phyloP scores from a whole-genome alignment of 2,797 vertebrate species.

The Gastrophryne carolinensis region DNA sequence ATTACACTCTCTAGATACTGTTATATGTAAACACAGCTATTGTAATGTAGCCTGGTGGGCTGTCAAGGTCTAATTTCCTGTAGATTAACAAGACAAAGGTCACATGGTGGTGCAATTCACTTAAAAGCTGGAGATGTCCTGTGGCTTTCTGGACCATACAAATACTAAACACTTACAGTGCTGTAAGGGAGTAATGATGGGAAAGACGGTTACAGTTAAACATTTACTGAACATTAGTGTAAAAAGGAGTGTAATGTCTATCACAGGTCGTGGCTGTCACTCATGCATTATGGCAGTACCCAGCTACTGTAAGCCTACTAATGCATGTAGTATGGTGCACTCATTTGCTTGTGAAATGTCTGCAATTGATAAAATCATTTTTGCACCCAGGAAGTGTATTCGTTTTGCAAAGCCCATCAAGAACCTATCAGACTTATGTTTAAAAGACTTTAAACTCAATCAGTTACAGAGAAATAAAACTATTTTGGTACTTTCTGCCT shows the following conservation, averaged over 20 bases:
- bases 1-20: too few relatives aligned
- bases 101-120: slow-evolving; percentile 45
- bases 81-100: slow-evolving; percentile 44
- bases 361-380: too few relatives aligned
- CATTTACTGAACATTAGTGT: background rate
- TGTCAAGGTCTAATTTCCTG: slow-evolving; percentile 32
- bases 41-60: slow-evolving; percentile 32
- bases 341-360: too few relatives aligned
- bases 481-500: too few relatives aligned
- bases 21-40: slow-evolving; percentile 11
- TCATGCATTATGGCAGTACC: background rate
- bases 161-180: background rate
- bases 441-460: too few relatives aligned
- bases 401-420: too few relatives aligned
- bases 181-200: background rate
- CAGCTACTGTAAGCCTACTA: too few relatives aligned
- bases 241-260: background rate
- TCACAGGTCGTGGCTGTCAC: background rate
- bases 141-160: slow-evolving; percentile 2
- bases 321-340: too few relatives aligned
- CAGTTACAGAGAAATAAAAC: too few relatives aligned
- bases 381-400: too few relatives aligned
- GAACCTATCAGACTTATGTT: too few relatives aligned
- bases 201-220: background rate
- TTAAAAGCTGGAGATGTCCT: slow-evolving; percentile 28